These are phyloP conservation scores for Dicranocentrus wangi DNA, from an alignment of 2,888 invertebrate genomes.

Conservation along the genomic window DNA sequence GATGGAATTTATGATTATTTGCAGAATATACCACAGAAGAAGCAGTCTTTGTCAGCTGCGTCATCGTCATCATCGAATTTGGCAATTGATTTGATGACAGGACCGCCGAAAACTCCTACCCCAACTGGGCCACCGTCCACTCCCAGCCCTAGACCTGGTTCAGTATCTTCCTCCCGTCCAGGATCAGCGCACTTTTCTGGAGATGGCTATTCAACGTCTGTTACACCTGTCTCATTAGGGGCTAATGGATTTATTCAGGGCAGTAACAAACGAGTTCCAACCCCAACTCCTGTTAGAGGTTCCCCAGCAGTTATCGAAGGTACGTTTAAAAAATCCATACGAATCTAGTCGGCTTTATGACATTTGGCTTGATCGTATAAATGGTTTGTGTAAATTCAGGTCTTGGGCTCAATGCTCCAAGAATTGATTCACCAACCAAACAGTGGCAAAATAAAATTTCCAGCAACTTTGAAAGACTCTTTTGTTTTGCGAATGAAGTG, in stretches of 20 bases:
- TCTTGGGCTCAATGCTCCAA: constrained; percentile 57
- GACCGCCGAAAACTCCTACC: constrained; percentile 71
- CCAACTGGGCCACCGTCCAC: constrained; percentile 69
- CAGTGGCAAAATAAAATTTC: constrained; percentile 94
- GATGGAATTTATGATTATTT: too few species aligned
- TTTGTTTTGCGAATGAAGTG: constrained; percentile 93
- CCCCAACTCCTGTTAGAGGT: constrained; percentile 55
- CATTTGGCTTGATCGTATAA: too few species aligned
- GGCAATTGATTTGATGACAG: constrained; percentile 61
- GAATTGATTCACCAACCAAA: constrained; percentile 71
- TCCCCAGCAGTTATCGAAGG: constrained; percentile 56
- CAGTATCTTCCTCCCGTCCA: constrained; percentile 68
- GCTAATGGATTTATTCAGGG: constrained; percentile 50
- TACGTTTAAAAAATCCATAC: neutral
- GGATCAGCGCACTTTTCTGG: constrained; percentile 64
- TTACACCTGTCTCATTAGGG: constrained; percentile 56
- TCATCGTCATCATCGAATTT: constrained; percentile 39
- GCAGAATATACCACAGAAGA: constrained; percentile 72
- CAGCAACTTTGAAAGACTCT: constrained; percentile 93
- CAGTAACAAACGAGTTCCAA: constrained; percentile 56
- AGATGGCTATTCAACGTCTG: constrained; percentile 53
- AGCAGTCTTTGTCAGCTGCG: constrained; percentile 61
- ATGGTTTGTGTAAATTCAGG: constrained; percentile 21
- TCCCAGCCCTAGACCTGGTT: constrained; percentile 70
- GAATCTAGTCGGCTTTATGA: too few species aligned